phyloP scores from a whole-genome alignment of 2,797 vertebrate species.

The Acanthurus lineatus region DNA sequence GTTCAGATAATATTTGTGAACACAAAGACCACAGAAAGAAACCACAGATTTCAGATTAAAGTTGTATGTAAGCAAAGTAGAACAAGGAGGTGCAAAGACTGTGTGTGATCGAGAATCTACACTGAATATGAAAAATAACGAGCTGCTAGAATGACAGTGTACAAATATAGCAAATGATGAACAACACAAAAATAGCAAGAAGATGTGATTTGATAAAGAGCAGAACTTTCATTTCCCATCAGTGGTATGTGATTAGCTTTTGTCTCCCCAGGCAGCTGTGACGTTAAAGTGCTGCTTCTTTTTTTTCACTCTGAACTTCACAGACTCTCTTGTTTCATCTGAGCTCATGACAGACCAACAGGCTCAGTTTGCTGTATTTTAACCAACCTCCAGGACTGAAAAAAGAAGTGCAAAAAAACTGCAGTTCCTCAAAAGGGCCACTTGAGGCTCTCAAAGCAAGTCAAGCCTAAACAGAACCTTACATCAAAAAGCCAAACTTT shows the following conservation, averaged over 20 bases:
- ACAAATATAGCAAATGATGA: background rate
- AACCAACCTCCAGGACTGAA: too few relatives aligned
- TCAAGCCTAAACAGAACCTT: too few relatives aligned
- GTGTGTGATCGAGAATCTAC: background rate
- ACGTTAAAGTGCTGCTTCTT: slow-evolving; percentile 23
- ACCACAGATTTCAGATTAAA: slow-evolving; percentile 19
- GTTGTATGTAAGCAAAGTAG: background rate
- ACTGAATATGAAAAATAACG: slow-evolving; percentile 13
- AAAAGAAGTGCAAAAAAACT: too few relatives aligned
- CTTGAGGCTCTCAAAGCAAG: too few relatives aligned
- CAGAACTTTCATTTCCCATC: slow-evolving; percentile 33
- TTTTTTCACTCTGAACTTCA: slow-evolving; percentile 13
- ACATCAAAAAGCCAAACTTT: too few relatives aligned
- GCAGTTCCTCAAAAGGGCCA: too few relatives aligned
- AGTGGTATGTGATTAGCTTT: slow-evolving; percentile 41
- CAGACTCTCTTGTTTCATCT: slow-evolving; percentile 10
- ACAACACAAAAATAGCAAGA: slow-evolving; percentile 24
- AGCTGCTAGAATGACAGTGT: background rate
- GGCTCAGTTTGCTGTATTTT: background rate
- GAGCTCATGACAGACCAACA: slow-evolving; percentile 19
- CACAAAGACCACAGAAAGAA: background rate
- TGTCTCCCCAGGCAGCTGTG: slow-evolving; percentile 28
- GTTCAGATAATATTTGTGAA: slow-evolving; percentile 7
- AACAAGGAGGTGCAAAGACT: background rate
- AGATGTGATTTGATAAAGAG: slow-evolving; percentile 38